Percentiles rank a stretch among this genome's conserved stretches.
These are phyloP conservation scores for Saccostrea echinata DNA, from an alignment of 1,140 invertebrate species.

Conservation along the genomic window DNA sequence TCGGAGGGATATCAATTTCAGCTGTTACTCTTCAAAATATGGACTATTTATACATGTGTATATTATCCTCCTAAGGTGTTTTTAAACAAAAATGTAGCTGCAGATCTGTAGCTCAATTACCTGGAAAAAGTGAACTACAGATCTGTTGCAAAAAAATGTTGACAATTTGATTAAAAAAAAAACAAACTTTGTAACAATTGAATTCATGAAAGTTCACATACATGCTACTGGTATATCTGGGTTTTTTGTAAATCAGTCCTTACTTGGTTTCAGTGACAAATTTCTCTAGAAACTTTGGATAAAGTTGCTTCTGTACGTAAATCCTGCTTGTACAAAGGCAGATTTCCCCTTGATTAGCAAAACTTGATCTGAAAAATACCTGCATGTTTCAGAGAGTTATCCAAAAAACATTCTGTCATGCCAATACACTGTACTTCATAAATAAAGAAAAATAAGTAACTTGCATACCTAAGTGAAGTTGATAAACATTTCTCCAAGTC, in stretches of 20 bases:
- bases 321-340: conserved; percentile 84
- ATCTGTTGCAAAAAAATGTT: no score
- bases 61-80: no score
- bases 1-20: no score
- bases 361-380: conserved; percentile 80
- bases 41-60: no score
- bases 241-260: conserved; percentile 9
- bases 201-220: no score
- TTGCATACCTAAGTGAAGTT: conserved; percentile 78
- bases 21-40: no score
- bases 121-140: no score
- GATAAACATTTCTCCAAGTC: conserved; percentile 81
- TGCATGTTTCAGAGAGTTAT: background rate
- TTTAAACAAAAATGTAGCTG: no score
- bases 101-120: no score
- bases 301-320: conserved; percentile 82
- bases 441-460: background rate
- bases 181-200: no score
- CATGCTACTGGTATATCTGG: no score
- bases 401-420: background rate
- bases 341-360: conserved; percentile 84
- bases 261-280: conserved; percentile 81
- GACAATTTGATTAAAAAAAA: no score
- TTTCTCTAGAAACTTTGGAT: conserved; percentile 80
- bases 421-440: background rate